phyloP scores from a whole-genome alignment of 2,113 vertebrate species.

The Diglossa brunneiventris region DNA sequence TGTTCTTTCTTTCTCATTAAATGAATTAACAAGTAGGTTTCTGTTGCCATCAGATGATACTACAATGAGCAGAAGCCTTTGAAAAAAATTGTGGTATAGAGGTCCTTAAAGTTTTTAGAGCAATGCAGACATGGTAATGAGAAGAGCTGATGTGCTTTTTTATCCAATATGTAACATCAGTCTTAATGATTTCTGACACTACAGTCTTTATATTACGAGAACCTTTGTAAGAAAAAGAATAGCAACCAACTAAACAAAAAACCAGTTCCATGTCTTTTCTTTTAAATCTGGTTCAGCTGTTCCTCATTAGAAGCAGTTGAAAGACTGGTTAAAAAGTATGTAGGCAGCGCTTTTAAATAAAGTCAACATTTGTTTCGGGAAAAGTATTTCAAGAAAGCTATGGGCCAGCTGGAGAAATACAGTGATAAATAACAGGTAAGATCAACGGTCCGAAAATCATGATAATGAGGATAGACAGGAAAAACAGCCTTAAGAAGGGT shows the following conservation, averaged over 20 bases:
- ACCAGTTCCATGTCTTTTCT: not conserved
- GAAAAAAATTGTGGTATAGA: not conserved
- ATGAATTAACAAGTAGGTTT: slow-evolving; percentile 37
- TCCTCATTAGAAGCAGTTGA: not conserved
- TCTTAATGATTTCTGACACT: not conserved
- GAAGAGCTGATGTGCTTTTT: not conserved
- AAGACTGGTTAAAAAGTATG: not conserved
- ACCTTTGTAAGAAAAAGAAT: not conserved
- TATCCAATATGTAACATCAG: not conserved
- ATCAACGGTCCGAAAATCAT: not conserved
- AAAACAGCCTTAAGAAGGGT: not conserved
- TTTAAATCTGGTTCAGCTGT: not conserved
- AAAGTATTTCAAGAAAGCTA: not conserved
- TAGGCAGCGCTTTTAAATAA: not conserved
- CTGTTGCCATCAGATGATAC: not conserved
- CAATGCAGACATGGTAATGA: not conserved
- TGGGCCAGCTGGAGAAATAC: not conserved
- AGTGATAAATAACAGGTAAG: not conserved
- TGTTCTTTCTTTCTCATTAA: slow-evolving; percentile 44
- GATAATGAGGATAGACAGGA: not conserved
- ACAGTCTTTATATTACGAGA: not conserved
- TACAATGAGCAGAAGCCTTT: not conserved
- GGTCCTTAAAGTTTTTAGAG: not conserved
- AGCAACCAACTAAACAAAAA: not conserved
- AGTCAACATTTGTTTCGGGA: not conserved